phyloP scores from a whole-genome alignment of 2,797 vertebrate species.

The Caiman crocodilus region DNA sequence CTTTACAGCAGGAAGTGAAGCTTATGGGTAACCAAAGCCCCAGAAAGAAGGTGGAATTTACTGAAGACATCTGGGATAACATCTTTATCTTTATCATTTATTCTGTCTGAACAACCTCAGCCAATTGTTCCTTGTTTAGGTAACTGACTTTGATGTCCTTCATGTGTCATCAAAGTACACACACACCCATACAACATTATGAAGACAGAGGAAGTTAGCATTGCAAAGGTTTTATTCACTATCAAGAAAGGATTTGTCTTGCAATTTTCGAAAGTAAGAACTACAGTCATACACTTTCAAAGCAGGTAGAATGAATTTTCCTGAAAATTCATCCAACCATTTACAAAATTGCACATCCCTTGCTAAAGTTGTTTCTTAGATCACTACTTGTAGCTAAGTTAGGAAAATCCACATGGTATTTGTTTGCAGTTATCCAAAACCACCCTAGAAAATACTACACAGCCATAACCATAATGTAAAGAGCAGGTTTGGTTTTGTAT shows the following conservation, averaged over 20 bases:
- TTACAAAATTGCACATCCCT: not conserved
- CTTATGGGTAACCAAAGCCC: not conserved
- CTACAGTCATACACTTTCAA: not conserved
- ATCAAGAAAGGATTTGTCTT: not conserved
- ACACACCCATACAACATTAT: not conserved
- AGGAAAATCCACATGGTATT: not conserved
- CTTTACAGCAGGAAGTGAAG: not conserved
- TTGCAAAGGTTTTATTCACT: not conserved
- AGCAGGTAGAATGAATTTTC: not conserved
- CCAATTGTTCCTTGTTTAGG: not conserved
- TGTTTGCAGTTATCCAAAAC: slow-evolving; percentile 29
- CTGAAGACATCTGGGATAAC: not conserved
- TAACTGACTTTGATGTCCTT: slow-evolving; percentile 13
- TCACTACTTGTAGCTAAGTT: slow-evolving; percentile 5
- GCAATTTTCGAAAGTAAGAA: not conserved
- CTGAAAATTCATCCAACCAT: not conserved
- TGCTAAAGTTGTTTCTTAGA: not conserved
- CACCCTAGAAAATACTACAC: slow-evolving; percentile 43
- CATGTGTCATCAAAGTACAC: not conserved
- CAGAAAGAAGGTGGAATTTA: slow-evolving; percentile 21
- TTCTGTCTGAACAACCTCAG: not conserved
- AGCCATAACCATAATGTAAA: not conserved
- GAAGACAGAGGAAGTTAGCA: not conserved
- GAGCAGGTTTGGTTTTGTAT: too few relatives aligned
- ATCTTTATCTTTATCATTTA: not conserved